Percentiles rank a stretch among this genome's conserved stretches.
phyloP scores from a whole-genome alignment of 1,140 invertebrate genomes.

The Chymomyza costata region DNA sequence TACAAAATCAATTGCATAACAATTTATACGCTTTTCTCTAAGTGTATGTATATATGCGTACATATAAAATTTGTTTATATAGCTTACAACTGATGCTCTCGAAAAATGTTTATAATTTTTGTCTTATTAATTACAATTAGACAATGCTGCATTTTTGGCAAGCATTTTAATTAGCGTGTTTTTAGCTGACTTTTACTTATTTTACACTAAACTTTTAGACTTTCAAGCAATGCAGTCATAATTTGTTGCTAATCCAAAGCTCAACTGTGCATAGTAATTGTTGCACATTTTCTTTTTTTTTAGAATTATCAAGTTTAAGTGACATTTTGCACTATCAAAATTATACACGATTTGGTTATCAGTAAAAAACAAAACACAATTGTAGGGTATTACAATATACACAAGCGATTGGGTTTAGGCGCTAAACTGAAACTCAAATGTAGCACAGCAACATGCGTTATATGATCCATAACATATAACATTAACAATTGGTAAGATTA shows the following conservation, averaged over 20 bases:
- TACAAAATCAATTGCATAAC: slow-evolving; percentile 47
- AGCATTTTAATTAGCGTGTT: slow-evolving; percentile 48
- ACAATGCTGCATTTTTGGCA: slow-evolving; percentile 32
- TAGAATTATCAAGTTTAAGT: no score
- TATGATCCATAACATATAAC: slow-evolving; percentile 21
- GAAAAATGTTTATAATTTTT: slow-evolving; percentile 38
- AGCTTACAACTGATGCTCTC: slow-evolving; percentile 50
- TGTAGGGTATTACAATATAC: slow-evolving; percentile 35
- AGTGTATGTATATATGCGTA: slow-evolving; percentile 13
- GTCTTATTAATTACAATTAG: slow-evolving; percentile 59
- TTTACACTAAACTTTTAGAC: slow-evolving; percentile 43
- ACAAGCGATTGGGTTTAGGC: no score
- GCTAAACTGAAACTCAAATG: slow-evolving; percentile 38
- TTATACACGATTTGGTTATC: slow-evolving; percentile 70
- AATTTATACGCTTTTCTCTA: slow-evolving; percentile 18
- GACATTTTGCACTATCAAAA: slow-evolving; percentile 45
- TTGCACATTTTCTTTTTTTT: no score
- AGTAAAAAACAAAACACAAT: slow-evolving; percentile 68
- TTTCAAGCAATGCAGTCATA: slow-evolving; percentile 50
- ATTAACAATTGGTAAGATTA: slow-evolving; percentile 25
- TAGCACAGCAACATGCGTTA: slow-evolving; percentile 42
- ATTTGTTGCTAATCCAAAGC: slow-evolving; percentile 22
- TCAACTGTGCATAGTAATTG: slow-evolving; percentile 37
- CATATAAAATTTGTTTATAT: slow-evolving; percentile 17
- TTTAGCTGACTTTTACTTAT: slow-evolving; percentile 54